phyloP scores from a whole-genome alignment of 2,888 invertebrate genomes.

The Deroplatys truncata region DNA sequence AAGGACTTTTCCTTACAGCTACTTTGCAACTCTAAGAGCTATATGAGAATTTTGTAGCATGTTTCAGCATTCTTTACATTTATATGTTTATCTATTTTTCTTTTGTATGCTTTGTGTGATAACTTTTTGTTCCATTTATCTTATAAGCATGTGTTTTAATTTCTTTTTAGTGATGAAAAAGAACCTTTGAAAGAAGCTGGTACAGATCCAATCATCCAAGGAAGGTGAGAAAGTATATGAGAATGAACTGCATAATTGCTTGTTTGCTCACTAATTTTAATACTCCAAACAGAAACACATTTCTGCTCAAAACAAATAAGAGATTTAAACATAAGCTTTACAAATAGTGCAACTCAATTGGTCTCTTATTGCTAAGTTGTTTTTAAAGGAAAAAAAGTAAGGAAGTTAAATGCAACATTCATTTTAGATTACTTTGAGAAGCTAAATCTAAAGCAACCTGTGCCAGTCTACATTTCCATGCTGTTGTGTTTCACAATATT shows the following conservation, averaged over 20 bases:
- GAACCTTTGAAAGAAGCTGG: conserved; percentile 68
- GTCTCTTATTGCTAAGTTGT: background rate
- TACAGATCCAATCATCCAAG: conserved; percentile 43
- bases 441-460: background rate
- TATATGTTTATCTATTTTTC: background rate
- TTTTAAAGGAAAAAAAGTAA: background rate
- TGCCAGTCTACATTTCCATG: background rate
- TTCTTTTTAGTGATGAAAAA: conserved; percentile 66
- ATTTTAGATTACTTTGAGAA: background rate
- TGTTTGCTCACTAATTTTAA: background rate
- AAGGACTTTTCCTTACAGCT: background rate
- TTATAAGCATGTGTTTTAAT: conserved; percentile 14
- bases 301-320: background rate
- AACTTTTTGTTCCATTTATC: background rate
- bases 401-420: background rate
- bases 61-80: background rate
- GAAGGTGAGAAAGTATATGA: conserved; percentile 5
- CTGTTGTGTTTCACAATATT: background rate
- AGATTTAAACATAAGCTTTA: background rate
- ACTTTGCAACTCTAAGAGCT: background rate
- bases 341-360: background rate
- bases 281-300: background rate
- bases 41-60: background rate
- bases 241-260: background rate
- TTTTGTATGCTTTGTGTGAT: background rate